A percentile compares a stretch with the other conserved stretches of the same genome.
Conservation (phyloP, 2,797 vertebrate species). For the Sparus aurata region DNA sequence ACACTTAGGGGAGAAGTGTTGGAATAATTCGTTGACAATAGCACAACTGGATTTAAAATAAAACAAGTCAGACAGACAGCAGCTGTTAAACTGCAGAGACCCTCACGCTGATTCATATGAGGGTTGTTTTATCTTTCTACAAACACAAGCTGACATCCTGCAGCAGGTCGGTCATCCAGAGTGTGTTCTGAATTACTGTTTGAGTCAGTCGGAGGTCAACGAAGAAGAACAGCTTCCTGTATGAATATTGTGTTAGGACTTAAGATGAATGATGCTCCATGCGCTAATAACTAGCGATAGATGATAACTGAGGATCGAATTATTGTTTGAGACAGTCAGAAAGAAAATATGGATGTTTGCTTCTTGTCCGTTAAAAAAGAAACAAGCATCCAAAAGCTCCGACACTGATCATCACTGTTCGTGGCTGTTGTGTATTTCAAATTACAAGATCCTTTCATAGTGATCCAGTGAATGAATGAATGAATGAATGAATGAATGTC, state of each 20-base stretch:
- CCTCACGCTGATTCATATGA: neutral
- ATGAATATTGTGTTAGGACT: neutral
- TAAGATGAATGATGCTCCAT: neutral
- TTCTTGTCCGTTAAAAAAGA: too few species aligned
- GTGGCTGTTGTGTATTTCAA: neutral
- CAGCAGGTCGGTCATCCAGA: neutral
- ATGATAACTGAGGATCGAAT: neutral
- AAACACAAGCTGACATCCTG: neutral
- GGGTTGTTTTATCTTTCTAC: conserved; percentile 4
- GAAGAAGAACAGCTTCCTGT: neutral
- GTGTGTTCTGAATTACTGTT: neutral
- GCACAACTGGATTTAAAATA: neutral
- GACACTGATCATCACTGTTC: too few species aligned
- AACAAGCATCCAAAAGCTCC: too few species aligned
- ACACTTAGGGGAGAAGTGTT: neutral
- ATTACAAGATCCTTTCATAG: neutral
- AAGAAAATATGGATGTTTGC: too few species aligned
- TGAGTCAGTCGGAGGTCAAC: neutral
- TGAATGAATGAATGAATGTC: neutral
- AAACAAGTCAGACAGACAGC: neutral
- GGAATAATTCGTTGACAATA: neutral
- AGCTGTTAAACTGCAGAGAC: neutral
- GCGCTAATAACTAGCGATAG: too few species aligned
- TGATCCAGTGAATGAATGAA: neutral
- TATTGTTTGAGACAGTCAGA: too few species aligned